Evolutionary conservation across 2,888 invertebrate species (phyloP).

Genomic region (Ceraclea dissimilis): DNA sequence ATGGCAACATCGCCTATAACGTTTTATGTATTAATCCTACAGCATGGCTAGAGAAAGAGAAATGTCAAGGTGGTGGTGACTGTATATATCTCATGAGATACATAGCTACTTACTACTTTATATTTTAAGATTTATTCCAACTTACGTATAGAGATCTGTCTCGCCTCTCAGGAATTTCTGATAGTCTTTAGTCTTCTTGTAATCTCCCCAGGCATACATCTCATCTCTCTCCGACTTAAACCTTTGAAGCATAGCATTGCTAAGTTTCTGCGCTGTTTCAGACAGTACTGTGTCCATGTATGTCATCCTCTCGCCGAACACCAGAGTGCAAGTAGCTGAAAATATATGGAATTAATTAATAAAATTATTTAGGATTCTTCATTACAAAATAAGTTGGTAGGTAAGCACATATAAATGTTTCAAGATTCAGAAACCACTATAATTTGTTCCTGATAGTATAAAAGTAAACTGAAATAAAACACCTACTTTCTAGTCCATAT

Average conservation of each 20-base stretch:
- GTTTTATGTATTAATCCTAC: too few species aligned
- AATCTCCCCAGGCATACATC: slow-evolving; percentile 78
- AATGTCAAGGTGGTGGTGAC: too few species aligned
- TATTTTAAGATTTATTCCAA: too few species aligned
- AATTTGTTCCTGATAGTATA: too few species aligned
- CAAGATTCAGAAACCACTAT: not conserved
- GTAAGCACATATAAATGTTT: not conserved
- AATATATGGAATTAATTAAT: slow-evolving; percentile 20
- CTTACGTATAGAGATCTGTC: slow-evolving; percentile 71
- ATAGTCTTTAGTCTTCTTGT: slow-evolving; percentile 66
- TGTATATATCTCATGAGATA: too few species aligned
- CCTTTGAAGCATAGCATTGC: slow-evolving; percentile 67
- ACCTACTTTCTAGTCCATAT: slow-evolving; percentile 72
- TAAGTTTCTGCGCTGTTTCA: slow-evolving; percentile 54
- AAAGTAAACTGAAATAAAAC: too few species aligned
- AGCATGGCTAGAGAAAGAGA: too few species aligned
- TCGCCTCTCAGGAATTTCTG: slow-evolving; percentile 64
- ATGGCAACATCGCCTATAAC: too few species aligned
- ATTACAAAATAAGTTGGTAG: too few species aligned
- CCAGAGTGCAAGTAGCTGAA: slow-evolving; percentile 66
- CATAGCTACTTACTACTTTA: too few species aligned
- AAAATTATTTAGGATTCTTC: not conserved
- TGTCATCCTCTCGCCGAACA: slow-evolving; percentile 72
- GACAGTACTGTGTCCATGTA: slow-evolving; percentile 57
- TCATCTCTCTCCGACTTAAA: slow-evolving; percentile 75